Evolutionary conservation across 2,888 invertebrate species (phyloP).

Genomic region (Spatulosminthurus flaviceps): DNA sequence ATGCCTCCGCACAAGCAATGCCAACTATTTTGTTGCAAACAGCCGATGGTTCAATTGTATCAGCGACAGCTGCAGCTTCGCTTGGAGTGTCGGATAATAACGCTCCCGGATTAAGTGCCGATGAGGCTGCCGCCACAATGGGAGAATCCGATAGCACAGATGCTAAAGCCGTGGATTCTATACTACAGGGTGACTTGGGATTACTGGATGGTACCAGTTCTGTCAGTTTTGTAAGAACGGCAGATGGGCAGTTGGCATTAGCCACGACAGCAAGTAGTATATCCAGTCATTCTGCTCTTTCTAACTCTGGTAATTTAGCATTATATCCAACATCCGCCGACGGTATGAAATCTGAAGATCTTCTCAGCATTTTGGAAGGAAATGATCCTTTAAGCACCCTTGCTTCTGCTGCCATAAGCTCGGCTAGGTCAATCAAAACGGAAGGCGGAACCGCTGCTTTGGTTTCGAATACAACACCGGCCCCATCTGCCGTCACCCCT

Average conservation of each 20-base stretch:
- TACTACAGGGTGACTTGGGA: conserved; percentile 26
- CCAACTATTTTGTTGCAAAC: background rate
- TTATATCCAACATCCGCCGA: conserved; percentile 67
- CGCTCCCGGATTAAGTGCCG: background rate
- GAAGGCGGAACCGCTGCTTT: conserved; percentile 2
- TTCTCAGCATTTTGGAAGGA: conserved; percentile 52
- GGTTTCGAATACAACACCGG: background rate
- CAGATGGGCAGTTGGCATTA: conserved; percentile 32
- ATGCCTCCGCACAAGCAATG: background rate
- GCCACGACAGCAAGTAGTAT: background rate
- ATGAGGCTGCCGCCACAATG: background rate
- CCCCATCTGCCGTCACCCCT: background rate
- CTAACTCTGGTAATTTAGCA: background rate
- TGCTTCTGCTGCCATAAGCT: conserved; percentile 76
- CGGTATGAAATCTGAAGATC: conserved; percentile 49
- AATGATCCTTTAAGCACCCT: conserved; percentile 79
- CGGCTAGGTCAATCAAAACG: conserved; percentile 62
- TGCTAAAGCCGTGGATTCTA: conserved; percentile 26
- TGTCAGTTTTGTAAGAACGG: conserved; percentile 7
- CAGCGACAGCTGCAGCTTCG: background rate
- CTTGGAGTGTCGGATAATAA: background rate
- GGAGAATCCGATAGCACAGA: background rate
- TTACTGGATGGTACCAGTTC: background rate
- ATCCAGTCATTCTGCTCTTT: background rate
- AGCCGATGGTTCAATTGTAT: background rate